phyloP scores from a whole-genome alignment of 2,797 vertebrate species.

The Gambelia wislizenii region DNA sequence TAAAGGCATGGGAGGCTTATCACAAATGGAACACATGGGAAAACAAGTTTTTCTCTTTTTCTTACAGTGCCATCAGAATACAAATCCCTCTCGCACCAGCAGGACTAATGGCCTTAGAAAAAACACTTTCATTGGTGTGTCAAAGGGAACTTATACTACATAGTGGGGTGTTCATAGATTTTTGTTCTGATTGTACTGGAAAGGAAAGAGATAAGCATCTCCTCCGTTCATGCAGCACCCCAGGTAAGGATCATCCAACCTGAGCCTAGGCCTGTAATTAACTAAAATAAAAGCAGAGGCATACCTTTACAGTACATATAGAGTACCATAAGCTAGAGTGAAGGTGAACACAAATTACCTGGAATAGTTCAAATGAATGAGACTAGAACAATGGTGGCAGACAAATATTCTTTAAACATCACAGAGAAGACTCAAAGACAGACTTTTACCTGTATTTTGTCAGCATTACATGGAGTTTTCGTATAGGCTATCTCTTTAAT shows the following conservation, averaged over 20 bases:
- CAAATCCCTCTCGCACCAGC: not conserved
- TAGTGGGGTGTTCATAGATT: not conserved
- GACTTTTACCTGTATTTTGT: not conserved
- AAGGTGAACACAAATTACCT: not conserved
- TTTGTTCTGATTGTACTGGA: not conserved
- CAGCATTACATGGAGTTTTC: not conserved
- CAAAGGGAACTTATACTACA: not conserved
- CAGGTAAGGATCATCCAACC: not conserved
- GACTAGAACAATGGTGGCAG: too few species aligned
- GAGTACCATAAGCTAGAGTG: not conserved
- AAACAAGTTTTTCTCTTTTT: not conserved
- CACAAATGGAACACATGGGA: not conserved
- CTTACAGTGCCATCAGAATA: too few species aligned
- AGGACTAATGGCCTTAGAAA: not conserved
- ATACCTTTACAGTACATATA: too few species aligned
- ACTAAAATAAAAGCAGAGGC: too few species aligned
- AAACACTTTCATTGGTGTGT: not conserved
- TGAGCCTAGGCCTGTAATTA: not conserved
- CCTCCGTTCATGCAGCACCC: not conserved
- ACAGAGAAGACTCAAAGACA: not conserved
- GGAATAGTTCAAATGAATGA: not conserved
- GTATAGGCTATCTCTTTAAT: too few species aligned
- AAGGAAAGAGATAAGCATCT: not conserved
- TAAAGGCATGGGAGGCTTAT: not conserved
- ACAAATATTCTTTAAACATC: not conserved